Evolutionary conservation across 2,113 vertebrate genomes (phyloP).

Genomic region (Petroica traversi): DNA sequence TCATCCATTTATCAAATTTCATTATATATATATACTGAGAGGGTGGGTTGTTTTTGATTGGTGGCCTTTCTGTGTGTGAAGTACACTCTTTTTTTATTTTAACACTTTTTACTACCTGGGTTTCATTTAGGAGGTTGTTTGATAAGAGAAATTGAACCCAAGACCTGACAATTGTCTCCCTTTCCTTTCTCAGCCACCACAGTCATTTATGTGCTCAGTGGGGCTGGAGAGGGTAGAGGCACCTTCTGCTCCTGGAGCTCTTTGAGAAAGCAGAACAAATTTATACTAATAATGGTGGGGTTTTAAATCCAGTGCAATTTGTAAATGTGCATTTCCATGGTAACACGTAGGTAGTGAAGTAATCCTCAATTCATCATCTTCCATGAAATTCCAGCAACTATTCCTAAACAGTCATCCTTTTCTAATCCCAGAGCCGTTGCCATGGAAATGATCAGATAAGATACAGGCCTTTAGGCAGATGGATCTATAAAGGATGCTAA

Average conservation of each 20-base stretch:
- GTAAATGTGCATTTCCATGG: slow-evolving; percentile 78
- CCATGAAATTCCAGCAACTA: slow-evolving; percentile 76
- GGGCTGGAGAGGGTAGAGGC: not conserved
- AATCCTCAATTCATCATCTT: slow-evolving; percentile 76
- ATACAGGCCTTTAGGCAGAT: slow-evolving; percentile 76
- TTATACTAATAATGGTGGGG: slow-evolving; percentile 43
- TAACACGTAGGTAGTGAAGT: slow-evolving; percentile 70
- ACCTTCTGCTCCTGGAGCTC: not conserved
- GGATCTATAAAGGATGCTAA: slow-evolving; percentile 62
- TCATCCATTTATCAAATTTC: not conserved
- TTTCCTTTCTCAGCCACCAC: not conserved
- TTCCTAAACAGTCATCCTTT: slow-evolving; percentile 77
- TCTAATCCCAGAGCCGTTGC: slow-evolving; percentile 81
- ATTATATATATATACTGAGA: too few relatives aligned
- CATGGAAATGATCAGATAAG: slow-evolving; percentile 83
- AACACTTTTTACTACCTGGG: not conserved
- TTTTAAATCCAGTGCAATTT: slow-evolving; percentile 70
- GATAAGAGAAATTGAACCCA: not conserved
- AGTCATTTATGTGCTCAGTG: fast-evolving
- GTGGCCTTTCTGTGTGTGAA: not conserved
- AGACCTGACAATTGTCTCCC: not conserved
- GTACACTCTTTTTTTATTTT: not conserved
- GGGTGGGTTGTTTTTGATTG: fast-evolving
- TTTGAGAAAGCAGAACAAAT: slow-evolving; percentile 14
- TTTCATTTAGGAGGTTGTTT: not conserved